phyloP scores from a whole-genome alignment of 1,140 invertebrate genomes.

The Panagrolaimus sp. region DNA sequence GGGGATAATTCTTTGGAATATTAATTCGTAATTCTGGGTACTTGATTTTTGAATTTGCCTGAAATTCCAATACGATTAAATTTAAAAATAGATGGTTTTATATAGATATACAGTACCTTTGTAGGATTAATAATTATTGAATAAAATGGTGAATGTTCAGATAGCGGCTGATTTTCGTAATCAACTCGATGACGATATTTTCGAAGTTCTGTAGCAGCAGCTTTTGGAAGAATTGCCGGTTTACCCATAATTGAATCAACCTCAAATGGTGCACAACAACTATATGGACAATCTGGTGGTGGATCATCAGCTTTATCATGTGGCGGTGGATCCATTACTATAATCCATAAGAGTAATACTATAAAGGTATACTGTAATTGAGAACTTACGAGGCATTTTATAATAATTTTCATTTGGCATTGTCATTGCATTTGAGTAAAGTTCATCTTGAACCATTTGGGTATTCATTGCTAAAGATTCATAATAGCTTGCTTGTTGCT shows the following conservation, averaged over 20 bases:
- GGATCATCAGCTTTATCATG: too few species aligned
- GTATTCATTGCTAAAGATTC: too few species aligned
- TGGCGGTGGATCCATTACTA: too few species aligned
- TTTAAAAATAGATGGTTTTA: too few species aligned
- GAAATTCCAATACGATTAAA: too few species aligned
- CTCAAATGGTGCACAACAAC: neutral
- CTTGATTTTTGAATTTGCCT: neutral
- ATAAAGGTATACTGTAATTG: too few species aligned
- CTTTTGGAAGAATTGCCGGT: neutral
- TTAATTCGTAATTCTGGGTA: neutral
- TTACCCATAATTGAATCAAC: neutral
- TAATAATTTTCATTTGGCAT: too few species aligned
- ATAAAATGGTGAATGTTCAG: neutral
- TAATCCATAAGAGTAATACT: too few species aligned
- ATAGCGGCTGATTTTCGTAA: neutral
- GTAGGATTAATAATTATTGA: neutral
- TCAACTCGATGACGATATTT: slow-evolving; percentile 4
- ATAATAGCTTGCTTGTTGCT: too few species aligned
- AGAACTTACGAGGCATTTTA: too few species aligned
- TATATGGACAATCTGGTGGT: neutral
- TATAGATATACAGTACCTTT: neutral
- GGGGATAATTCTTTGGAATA: neutral
- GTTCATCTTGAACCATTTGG: too few species aligned
- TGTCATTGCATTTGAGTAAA: too few species aligned
- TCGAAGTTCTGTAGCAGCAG: slow-evolving; percentile 3